Conservation (phyloP, 2,888 invertebrate genomes). For the Onthophagus sagittarius region DNA sequence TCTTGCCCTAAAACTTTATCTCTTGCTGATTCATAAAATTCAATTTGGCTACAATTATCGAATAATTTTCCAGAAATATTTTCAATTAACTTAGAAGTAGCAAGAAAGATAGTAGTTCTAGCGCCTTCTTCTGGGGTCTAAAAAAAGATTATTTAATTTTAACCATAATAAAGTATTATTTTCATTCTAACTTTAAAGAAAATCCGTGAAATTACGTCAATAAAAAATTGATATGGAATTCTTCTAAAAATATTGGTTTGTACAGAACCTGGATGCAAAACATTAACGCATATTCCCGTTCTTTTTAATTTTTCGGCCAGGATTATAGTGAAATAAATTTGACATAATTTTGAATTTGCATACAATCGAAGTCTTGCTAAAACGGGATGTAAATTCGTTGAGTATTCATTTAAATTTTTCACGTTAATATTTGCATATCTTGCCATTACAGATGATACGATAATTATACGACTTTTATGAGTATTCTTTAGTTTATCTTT, state of each 20-base stretch:
- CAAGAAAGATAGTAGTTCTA: conserved; percentile 73
- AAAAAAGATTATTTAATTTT: conserved; percentile 34
- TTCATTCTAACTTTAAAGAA: conserved; percentile 18
- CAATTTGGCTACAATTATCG: conserved; percentile 61
- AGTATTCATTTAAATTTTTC: conserved; percentile 26
- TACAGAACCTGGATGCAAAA: conserved; percentile 44
- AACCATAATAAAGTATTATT: background rate
- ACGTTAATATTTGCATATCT: conserved; percentile 31
- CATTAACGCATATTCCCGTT: conserved; percentile 41
- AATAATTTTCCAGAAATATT: conserved; percentile 74
- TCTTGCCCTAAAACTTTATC: conserved; percentile 68
- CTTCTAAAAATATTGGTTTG: conserved; percentile 33
- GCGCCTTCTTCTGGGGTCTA: conserved; percentile 75
- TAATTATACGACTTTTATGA: conserved; percentile 35
- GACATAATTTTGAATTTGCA: conserved; percentile 43
- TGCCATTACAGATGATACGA: conserved; percentile 34
- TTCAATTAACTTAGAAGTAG: conserved; percentile 68
- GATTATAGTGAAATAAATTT: conserved; percentile 41
- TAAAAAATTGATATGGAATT: background rate
- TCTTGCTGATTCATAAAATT: conserved; percentile 55
- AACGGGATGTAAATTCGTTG: background rate
- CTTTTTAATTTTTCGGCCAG: conserved; percentile 40
- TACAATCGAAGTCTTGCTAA: conserved; percentile 32
- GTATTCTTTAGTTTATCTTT: conserved; percentile 50
- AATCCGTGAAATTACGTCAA: conserved; percentile 1